These are phyloP conservation scores for Seriola quinqueradiata DNA, from an alignment of 2,113 vertebrate genomes.

Conservation along the genomic window DNA sequence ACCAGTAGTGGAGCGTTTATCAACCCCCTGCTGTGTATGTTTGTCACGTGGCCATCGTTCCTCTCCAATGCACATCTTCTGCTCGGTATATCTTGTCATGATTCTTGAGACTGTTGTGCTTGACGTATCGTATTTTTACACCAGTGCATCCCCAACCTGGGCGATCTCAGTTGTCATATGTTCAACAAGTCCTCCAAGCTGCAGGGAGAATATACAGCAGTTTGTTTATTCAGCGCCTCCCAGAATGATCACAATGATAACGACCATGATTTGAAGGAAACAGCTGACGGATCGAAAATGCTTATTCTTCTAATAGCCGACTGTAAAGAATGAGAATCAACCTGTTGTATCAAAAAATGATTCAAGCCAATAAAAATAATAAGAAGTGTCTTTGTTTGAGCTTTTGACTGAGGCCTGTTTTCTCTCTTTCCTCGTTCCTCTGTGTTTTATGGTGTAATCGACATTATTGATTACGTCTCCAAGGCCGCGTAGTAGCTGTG, in stretches of 20 bases:
- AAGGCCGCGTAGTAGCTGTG: neutral
- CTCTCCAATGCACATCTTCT: neutral
- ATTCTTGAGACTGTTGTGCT: no score
- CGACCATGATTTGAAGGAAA: neutral
- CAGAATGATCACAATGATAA: neutral
- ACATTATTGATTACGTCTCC: conserved; percentile 55
- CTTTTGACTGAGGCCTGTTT: neutral
- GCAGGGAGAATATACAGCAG: neutral
- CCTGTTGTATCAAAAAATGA: conserved; percentile 2
- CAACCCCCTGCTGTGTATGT: no score
- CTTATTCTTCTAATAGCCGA: neutral
- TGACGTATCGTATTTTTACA: neutral
- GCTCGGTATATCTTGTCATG: neutral
- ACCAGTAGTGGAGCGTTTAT: no score
- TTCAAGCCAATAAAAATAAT: neutral
- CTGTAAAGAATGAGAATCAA: neutral
- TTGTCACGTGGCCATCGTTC: no score
- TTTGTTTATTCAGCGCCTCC: neutral
- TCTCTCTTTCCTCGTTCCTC: neutral
- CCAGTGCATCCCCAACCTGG: neutral
- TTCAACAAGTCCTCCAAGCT: neutral
- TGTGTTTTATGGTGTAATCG: conserved; percentile 50
- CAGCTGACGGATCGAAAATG: neutral
- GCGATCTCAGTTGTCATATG: neutral
- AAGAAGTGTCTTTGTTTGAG: conserved; percentile 12